Evolutionary conservation across 1,140 invertebrate species (phyloP).

Genomic region (Zeugodacus cucurbitae): DNA sequence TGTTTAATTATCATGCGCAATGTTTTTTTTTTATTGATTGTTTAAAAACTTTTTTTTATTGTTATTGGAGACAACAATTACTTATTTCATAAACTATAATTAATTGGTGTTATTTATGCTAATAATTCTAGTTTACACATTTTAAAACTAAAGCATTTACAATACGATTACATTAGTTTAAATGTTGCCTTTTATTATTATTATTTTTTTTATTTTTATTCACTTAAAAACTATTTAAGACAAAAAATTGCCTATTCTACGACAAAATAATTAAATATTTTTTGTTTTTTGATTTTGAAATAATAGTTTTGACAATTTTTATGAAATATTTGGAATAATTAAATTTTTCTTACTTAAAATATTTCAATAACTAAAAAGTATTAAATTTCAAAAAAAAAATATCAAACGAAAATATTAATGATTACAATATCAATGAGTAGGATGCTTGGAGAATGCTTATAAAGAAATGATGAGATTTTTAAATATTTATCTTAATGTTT

Average conservation of each 20-base stretch:
- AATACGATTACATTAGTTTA: neutral
- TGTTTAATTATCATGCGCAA: conserved; percentile 1
- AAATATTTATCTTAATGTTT: too few species aligned
- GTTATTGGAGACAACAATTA: conserved; percentile 36
- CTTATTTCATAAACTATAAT: conserved; percentile 40
- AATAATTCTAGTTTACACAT: conserved; percentile 36
- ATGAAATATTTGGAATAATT: too few species aligned
- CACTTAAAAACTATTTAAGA: neutral
- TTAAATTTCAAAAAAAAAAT: too few species aligned
- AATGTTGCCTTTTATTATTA: neutral
- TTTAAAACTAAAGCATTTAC: conserved; percentile 32
- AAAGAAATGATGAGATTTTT: too few species aligned
- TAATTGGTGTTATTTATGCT: conserved; percentile 44
- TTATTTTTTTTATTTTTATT: neutral
- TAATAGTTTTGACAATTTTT: too few species aligned
- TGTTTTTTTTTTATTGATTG: conserved; percentile 33
- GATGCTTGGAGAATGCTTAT: too few species aligned
- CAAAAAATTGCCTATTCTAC: neutral
- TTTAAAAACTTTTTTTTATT: conserved; percentile 42
- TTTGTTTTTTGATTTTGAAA: too few species aligned
- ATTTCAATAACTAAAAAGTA: too few species aligned
- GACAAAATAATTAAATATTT: too few species aligned
- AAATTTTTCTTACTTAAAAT: too few species aligned
- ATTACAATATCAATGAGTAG: too few species aligned
- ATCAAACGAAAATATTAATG: too few species aligned